These are phyloP conservation scores for Rhincodon typus DNA, from an alignment of 2,797 vertebrate species.

Conservation along the genomic window DNA sequence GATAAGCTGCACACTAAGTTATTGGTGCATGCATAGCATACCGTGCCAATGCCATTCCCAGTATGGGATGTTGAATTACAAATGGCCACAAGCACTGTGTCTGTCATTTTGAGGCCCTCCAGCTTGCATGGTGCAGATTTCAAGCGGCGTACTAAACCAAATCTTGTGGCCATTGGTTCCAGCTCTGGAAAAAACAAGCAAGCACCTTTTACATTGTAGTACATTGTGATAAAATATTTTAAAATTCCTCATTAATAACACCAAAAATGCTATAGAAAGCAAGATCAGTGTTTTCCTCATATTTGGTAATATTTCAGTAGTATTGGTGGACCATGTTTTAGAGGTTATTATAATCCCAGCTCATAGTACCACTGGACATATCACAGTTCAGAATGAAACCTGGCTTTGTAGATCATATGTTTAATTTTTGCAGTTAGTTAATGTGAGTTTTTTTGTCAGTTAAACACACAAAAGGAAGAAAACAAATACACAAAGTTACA, in stretches of 20 bases:
- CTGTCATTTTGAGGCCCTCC: background rate
- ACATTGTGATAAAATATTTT: background rate
- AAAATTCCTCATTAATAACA: background rate
- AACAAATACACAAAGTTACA: no score
- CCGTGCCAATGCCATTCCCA: background rate
- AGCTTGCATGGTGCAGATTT: background rate
- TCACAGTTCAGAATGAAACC: no score
- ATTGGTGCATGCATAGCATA: background rate
- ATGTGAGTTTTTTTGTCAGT: no score
- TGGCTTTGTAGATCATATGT: no score
- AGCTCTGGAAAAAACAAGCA: background rate
- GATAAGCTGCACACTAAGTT: background rate
- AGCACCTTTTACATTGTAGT: conserved; percentile 7
- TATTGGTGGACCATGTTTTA: background rate
- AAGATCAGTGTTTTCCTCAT: background rate
- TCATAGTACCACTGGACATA: no score
- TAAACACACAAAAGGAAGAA: no score
- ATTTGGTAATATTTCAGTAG: background rate
- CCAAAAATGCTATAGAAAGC: no score
- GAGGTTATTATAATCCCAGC: background rate
- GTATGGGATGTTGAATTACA: background rate
- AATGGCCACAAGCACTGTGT: background rate
- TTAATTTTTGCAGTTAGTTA: no score
- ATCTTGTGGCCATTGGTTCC: background rate
- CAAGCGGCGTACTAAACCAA: background rate